A percentile compares a stretch with the other conserved stretches of the same genome.
Conservation (phyloP, 2,888 invertebrate genomes). For the Drosophila recens region DNA sequence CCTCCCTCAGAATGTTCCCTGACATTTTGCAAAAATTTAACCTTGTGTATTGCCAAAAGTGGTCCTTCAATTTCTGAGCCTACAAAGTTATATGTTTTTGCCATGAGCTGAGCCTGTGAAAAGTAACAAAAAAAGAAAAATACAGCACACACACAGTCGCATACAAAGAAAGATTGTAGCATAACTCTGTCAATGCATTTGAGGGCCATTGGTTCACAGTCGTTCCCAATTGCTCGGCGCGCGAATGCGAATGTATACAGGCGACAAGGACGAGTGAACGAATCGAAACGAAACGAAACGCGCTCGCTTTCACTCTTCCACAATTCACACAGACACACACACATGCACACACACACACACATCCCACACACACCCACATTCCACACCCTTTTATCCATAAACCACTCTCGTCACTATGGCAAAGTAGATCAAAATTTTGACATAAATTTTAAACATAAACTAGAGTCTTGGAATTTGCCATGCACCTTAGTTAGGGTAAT, state of each 20-base stretch:
- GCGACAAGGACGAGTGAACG: slow-evolving; percentile 59
- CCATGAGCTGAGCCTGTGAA: slow-evolving; percentile 55
- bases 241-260: slow-evolving; percentile 46
- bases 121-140: slow-evolving; percentile 23
- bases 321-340: slow-evolving; percentile 1
- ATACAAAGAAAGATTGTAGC: slow-evolving; percentile 50
- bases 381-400: background rate
- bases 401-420: slow-evolving; percentile 1
- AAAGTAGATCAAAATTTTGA: too few species aligned
- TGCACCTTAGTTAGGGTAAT: too few species aligned
- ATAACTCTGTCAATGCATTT: slow-evolving; percentile 80
- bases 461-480: too few species aligned
- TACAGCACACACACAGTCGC: background rate
- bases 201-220: slow-evolving; percentile 68
- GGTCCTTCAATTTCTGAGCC: slow-evolving; percentile 76
- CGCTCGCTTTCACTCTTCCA: slow-evolving; percentile 26
- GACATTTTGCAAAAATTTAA: slow-evolving; percentile 69
- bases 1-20: slow-evolving; percentile 45
- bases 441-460: too few species aligned
- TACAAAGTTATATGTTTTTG: slow-evolving; percentile 66
- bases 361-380: slow-evolving; percentile 4
- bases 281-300: slow-evolving; percentile 24
- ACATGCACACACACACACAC: background rate
- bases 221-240: slow-evolving; percentile 55
- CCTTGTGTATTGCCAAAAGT: slow-evolving; percentile 77